Evolutionary conservation across 2,113 vertebrate genomes (phyloP), one percentile per base, ranked within the genome.

Genomic region (Cochlearius cochlearius): DNA sequence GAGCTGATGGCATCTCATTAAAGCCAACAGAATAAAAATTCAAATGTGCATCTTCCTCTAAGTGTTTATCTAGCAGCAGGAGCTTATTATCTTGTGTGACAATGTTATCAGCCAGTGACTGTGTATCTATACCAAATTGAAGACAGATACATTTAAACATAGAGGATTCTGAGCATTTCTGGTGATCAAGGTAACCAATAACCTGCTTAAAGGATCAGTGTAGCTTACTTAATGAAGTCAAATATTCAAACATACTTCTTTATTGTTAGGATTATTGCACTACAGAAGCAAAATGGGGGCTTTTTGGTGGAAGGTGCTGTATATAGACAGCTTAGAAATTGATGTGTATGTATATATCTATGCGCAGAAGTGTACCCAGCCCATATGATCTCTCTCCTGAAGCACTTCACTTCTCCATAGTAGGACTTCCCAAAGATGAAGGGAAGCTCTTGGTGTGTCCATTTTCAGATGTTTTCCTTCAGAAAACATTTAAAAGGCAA

Each of bases 1-100:
- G n/a, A 84, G 80, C 76, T 95, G 86, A 39, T 59, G 38, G 47
- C 38, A 55, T 77, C 60, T 95, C 91, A 78, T 95, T 94, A 94
- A 92, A 92, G 50, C 25, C 79, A 71, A 66, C 5, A 4, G 32
- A 89, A 87, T 71, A 84, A 64, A 68, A 92, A 92, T 84, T 96
- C 86, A 73, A 77, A 67, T 71, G n/a, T 80, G 19, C 11, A 23
- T 91, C 86, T 91, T 91, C 73, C 47, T 84, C n/a, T n/a, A 63
- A 91, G 56, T 80, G 64, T 94, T 95, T 71, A 86, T 60, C 47
- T 49, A 78, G 64, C 89, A 92, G 79, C 64, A 59, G 93, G 64
- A 81, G 60, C 38, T 60, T 69, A 63, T 94, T 95, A 77, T 63
- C 80, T 81, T 47, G 22, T 79, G 71, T 91, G 72, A 63, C 66